Percentiles rank a stretch among this genome's conserved stretches.
These are phyloP conservation scores for Engystomops pustulosus DNA, from an alignment of 2,113 vertebrate species.

Conservation along the genomic window DNA sequence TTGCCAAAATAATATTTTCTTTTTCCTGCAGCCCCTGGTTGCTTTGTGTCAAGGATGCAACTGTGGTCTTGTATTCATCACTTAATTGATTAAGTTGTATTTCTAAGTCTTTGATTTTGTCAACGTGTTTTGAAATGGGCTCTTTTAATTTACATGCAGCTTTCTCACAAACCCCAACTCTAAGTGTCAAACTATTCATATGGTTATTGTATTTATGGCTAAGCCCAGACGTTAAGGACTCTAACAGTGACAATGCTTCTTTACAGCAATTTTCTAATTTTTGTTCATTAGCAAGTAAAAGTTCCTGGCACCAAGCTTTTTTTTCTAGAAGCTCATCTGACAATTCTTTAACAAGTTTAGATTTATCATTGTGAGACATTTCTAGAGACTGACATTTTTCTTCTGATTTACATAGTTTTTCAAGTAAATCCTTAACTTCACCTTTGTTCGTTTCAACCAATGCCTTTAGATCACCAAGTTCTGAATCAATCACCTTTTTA, in stretches of 20 bases:
- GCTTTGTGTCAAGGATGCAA: constrained; percentile 77
- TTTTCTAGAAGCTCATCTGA: constrained; percentile 73
- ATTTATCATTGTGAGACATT: constrained; percentile 72
- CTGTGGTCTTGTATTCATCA: constrained; percentile 77
- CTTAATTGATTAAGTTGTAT: constrained; percentile 74
- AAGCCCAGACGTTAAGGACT: constrained; percentile 75
- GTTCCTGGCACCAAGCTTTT: constrained; percentile 74
- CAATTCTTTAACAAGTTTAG: constrained; percentile 74
- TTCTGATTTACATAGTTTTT: constrained; percentile 72
- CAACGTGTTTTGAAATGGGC: constrained; percentile 69
- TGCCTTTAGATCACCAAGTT: constrained; percentile 70
- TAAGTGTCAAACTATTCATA: constrained; percentile 70
- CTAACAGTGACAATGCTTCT: constrained; percentile 64
- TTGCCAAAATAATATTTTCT: constrained; percentile 76
- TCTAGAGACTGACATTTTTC: constrained; percentile 74
- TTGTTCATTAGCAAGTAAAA: constrained; percentile 67
- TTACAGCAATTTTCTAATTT: constrained; percentile 74
- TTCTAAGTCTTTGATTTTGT: constrained; percentile 80
- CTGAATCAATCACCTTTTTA: constrained; percentile 76
- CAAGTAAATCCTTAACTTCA: constrained; percentile 71
- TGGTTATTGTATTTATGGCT: constrained; percentile 73
- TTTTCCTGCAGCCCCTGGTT: constrained; percentile 82
- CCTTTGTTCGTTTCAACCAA: constrained; percentile 74
- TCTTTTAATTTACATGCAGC: constrained; percentile 74
- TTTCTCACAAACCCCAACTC: constrained; percentile 75